Evolutionary conservation across 2,888 invertebrate genomes (phyloP), one percentile per base, ranked within the genome.

Genomic region (Tenthredo scrophulariae): DNA sequence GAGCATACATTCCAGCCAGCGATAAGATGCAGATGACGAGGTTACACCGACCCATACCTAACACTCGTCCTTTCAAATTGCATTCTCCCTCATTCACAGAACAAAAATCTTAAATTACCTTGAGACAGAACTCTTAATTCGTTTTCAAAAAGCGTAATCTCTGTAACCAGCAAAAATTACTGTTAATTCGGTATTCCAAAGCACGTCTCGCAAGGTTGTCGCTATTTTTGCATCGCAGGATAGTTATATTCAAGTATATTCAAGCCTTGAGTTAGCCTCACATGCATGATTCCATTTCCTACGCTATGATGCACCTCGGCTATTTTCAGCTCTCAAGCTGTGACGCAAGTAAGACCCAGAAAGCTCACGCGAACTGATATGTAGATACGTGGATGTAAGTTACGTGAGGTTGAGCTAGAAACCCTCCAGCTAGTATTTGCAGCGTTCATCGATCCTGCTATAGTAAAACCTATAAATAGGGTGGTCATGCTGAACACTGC

Each of bases 341-440:
- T 80, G 80, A 80, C 80, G 80, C 58, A 80, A 18, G 80, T 40
- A 26, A 80, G 80, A 80, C 80, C 80, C 80, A 80, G 80, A 80
- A 80, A 62, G 80, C 58, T 62, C 80, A 80, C 80, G 80, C 80
- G 58, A 80, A 62, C 58, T 62, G 80, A 62, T 54, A 29, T 29
- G 43, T 37, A 75, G 13, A 22, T 46, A 77, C 29, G 77, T 54
- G 77, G 77, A 54, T 62, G 62, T 80, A 58, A 80, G 40, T 33
- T 37, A 62, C 58, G 77, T 77, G 33, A 29, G 33, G 74, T 74
- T 46, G n/a, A 77, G 54, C 50, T 77, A 33, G 26, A 18, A 40
- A 62, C 58, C 80, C n/a, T 62, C 58, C 40, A 13, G 40, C 37
- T 4, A n/a, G 40, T 80, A 80, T 62, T 80, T 80, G 40, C 80